These are phyloP conservation scores for Icerya purchasi DNA, from an alignment of 2,888 invertebrate genomes.

Conservation along the genomic window DNA sequence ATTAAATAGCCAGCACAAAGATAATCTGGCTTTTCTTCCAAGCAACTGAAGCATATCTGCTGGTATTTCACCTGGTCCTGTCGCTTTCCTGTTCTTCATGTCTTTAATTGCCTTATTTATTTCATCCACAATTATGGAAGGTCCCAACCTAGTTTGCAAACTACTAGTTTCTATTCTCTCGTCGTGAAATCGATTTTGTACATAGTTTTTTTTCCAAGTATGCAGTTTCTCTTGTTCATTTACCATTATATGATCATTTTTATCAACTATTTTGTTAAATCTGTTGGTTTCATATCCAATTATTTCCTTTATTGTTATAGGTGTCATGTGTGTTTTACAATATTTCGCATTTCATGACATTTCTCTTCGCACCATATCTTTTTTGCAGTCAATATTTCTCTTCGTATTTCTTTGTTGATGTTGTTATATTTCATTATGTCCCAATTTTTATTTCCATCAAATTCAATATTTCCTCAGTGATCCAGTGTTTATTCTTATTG, in stretches of 20 bases:
- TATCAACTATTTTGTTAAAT: not conserved
- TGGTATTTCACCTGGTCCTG: not conserved
- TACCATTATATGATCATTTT: not conserved
- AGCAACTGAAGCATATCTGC: no score
- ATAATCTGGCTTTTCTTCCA: not conserved
- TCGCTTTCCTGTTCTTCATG: not conserved
- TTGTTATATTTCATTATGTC: no score
- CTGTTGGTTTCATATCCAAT: not conserved
- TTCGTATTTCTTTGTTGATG: no score
- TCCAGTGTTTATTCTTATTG: no score
- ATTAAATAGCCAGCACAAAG: not conserved
- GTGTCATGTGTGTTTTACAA: not conserved
- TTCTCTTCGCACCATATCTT: not conserved
- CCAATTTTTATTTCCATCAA: no score
- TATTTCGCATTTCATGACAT: not conserved
- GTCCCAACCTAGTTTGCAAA: not conserved
- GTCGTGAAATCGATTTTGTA: not conserved
- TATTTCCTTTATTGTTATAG: no score
- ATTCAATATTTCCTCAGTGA: no score
- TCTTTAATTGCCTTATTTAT: not conserved
- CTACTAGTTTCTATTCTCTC: not conserved
- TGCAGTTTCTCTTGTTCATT: not conserved
- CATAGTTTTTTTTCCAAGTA: not conserved
- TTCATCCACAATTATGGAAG: not conserved
- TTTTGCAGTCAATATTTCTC: no score